phyloP scores from a whole-genome alignment of 2,113 vertebrate species.

The Cavia porcellus region DNA sequence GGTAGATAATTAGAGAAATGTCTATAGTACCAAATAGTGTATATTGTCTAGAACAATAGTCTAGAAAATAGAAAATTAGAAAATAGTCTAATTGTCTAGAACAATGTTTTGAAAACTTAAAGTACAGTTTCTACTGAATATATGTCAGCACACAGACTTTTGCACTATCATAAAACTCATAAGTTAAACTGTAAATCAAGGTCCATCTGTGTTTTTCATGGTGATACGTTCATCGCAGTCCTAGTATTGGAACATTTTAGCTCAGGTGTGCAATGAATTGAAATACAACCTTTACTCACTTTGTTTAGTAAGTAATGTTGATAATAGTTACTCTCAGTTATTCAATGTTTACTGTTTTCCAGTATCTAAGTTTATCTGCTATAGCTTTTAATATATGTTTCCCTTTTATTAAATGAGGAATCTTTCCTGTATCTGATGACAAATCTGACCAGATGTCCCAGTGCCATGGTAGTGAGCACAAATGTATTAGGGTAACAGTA shows the following conservation, averaged over 20 bases:
- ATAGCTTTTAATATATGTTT: neutral
- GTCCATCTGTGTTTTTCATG: neutral
- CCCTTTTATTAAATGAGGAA: neutral
- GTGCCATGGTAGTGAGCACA: neutral
- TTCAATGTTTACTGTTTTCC: neutral
- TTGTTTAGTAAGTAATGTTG: slow-evolving; percentile 45
- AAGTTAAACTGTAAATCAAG: neutral
- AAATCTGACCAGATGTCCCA: neutral
- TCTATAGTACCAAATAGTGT: neutral
- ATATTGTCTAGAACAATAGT: neutral
- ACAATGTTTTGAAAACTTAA: neutral
- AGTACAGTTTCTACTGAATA: neutral
- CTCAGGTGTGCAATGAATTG: neutral
- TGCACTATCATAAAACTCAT: neutral
- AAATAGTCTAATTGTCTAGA: neutral
- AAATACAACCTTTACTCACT: slow-evolving; percentile 1
- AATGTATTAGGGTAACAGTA: neutral
- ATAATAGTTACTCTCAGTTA: neutral
- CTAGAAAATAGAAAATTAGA: no score
- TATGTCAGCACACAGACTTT: neutral
- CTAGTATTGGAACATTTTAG: slow-evolving; percentile 15
- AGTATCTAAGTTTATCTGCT: slow-evolving; percentile 1
- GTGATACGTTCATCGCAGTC: slow-evolving; percentile 7
- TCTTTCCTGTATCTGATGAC: slow-evolving; percentile 18
- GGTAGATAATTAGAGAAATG: neutral